phyloP scores from a whole-genome alignment of 2,797 vertebrate species.

The Scarus forsteni region DNA sequence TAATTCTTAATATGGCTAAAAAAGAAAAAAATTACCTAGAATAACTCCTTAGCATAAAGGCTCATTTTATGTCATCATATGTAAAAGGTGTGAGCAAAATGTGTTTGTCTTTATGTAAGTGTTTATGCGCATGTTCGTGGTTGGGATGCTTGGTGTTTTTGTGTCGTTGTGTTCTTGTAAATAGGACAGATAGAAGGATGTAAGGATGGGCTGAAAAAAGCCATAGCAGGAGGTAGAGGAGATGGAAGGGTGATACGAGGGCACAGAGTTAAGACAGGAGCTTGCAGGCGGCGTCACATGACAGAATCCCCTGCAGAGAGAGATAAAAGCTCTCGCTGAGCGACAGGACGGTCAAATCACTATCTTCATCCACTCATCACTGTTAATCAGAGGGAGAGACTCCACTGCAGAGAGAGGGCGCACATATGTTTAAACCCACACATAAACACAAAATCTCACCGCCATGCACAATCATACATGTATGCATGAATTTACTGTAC shows the following conservation, averaged over 20 bases:
- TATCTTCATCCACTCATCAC: slow-evolving; percentile 60
- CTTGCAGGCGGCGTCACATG: slow-evolving; percentile 50
- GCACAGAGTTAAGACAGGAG: slow-evolving; percentile 55
- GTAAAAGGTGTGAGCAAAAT: neutral
- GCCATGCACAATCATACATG: no score
- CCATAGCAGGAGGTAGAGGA: slow-evolving; percentile 26
- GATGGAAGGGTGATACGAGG: slow-evolving; percentile 54
- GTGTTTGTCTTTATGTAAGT: neutral
- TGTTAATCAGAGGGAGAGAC: slow-evolving; percentile 48
- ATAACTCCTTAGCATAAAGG: neutral
- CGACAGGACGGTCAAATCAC: slow-evolving; percentile 33
- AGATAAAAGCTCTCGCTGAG: slow-evolving; percentile 64
- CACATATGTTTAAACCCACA: slow-evolving; percentile 11
- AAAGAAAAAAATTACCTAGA: no score
- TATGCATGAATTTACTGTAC: slow-evolving; percentile 5
- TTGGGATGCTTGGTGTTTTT: neutral
- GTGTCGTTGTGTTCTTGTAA: neutral
- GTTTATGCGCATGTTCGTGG: neutral
- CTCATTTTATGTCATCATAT: neutral
- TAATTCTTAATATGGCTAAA: no score
- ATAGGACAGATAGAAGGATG: neutral
- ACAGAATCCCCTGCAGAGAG: slow-evolving; percentile 50
- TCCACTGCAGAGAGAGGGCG: slow-evolving; percentile 12
- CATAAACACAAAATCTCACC: slow-evolving; percentile 5
- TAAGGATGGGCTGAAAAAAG: neutral